Conservation (phyloP, 2,113 vertebrate species). For the Notechis scutatus region DNA sequence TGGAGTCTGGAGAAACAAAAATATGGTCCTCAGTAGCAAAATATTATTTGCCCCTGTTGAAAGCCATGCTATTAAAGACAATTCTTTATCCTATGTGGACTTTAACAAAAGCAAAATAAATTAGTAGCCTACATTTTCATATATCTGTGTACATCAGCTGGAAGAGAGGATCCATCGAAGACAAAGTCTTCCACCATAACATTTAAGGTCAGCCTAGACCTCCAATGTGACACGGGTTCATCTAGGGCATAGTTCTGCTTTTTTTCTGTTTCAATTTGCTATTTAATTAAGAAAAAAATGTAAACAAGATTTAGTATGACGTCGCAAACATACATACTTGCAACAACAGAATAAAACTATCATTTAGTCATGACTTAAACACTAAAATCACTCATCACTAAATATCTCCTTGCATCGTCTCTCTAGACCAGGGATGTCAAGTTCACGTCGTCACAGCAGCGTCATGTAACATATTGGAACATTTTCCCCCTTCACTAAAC, state of each 20-base stretch:
- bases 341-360: not conserved
- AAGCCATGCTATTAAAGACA: not conserved
- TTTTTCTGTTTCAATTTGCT: constrained; percentile 74
- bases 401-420: not conserved
- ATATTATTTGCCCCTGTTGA: not conserved
- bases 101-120: not conserved
- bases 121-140: constrained; percentile 80
- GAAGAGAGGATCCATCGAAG: constrained; percentile 89
- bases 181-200: constrained; percentile 89
- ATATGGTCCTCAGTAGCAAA: not conserved
- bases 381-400: not conserved
- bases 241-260: constrained; percentile 67
- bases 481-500: too few relatives aligned
- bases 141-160: constrained; percentile 91
- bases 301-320: not conserved
- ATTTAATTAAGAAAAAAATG: constrained; percentile 17
- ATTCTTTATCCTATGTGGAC: not conserved
- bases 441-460: too few relatives aligned
- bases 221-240: constrained; percentile 91
- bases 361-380: not conserved
- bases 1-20: not conserved
- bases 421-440: not conserved
- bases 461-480: too few relatives aligned
- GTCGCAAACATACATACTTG: not conserved
- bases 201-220: constrained; percentile 88